Percentiles rank a stretch among this genome's conserved stretches.
Conservation (phyloP, 2,113 vertebrate genomes). For the Candoia aspera region DNA sequence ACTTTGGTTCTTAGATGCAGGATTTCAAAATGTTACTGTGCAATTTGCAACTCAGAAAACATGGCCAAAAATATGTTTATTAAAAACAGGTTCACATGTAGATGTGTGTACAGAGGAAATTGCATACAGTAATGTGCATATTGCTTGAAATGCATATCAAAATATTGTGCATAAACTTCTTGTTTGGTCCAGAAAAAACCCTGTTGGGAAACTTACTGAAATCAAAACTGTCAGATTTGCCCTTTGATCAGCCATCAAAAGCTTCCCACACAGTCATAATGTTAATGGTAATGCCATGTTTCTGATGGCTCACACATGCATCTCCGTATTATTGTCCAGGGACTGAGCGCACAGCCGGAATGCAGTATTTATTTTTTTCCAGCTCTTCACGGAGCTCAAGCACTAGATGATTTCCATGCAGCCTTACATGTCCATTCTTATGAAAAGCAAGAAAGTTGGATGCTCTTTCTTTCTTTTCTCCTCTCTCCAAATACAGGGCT, state of each 20-base stretch:
- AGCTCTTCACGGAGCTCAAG: neutral
- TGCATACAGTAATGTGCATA: neutral
- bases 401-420: neutral
- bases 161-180: neutral
- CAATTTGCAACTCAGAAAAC: neutral
- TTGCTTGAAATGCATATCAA: neutral
- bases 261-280: neutral
- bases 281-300: fast-evolving
- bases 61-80: neutral
- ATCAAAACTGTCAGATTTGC: neutral
- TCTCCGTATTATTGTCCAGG: neutral
- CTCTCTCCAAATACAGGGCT: neutral
- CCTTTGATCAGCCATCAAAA: neutral
- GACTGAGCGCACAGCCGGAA: neutral
- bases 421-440: neutral
- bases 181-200: too few relatives aligned
- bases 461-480: neutral
- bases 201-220: too few relatives aligned
- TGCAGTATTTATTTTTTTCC: neutral
- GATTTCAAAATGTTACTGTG: neutral
- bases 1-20: neutral
- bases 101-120: neutral
- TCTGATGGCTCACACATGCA: neutral
- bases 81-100: neutral
- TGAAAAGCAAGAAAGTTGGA: neutral